Evolutionary conservation across 2,797 vertebrate species (phyloP).

Genomic region (Furcifer pardalis): DNA sequence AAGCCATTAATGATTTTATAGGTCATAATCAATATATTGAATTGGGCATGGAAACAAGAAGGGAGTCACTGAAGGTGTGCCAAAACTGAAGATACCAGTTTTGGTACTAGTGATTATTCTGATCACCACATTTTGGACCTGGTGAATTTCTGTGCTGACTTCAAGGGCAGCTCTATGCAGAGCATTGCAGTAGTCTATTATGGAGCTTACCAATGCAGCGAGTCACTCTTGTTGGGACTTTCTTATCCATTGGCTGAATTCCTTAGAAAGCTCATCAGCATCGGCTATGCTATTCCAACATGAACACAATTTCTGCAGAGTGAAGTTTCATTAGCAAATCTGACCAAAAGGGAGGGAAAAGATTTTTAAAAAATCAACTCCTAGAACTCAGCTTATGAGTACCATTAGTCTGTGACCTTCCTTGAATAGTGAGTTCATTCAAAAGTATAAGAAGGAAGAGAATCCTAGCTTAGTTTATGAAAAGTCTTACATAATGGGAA

Average conservation of each 20-base stretch:
- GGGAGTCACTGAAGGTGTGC: too few relatives aligned
- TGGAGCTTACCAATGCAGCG: too few relatives aligned
- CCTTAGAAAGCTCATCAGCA: background rate
- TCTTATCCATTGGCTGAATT: background rate
- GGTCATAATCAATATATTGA: too few relatives aligned
- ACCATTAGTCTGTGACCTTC: slow-evolving; percentile 22
- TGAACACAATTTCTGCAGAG: background rate
- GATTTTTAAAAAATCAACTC: background rate
- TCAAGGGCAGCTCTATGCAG: too few relatives aligned
- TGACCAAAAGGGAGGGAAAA: background rate
- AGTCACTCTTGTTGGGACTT: too few relatives aligned
- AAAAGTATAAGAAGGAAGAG: slow-evolving; percentile 6
- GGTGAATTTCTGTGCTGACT: too few relatives aligned
- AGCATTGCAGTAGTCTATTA: too few relatives aligned
- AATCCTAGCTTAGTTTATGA: background rate
- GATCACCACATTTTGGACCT: too few relatives aligned
- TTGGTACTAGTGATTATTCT: too few relatives aligned
- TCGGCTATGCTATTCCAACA: slow-evolving; percentile 3
- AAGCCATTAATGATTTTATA: too few relatives aligned
- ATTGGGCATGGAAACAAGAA: too few relatives aligned
- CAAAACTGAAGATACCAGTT: too few relatives aligned
- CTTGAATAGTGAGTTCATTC: slow-evolving; percentile 8
- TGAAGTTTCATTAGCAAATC: background rate
- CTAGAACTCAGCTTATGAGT: background rate
- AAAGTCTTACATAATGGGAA: slow-evolving; percentile 19